Conservation (phyloP, 1,140 invertebrate genomes). For the Potamilus streckersoni region DNA sequence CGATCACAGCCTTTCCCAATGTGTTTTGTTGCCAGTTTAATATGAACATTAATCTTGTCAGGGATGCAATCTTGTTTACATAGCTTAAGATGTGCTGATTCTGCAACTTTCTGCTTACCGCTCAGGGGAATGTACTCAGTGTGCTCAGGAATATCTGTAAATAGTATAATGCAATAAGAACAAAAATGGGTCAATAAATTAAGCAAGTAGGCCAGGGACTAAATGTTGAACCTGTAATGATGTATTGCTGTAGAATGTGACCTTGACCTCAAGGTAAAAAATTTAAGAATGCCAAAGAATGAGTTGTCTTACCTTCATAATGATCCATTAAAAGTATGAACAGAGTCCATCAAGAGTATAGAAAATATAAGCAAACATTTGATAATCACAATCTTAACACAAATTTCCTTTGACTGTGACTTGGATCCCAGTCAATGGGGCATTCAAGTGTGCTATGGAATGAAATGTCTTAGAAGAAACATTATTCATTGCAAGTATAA, state of each 20-base stretch:
- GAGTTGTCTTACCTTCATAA: neutral
- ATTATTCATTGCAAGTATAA: too few species aligned
- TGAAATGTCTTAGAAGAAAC: too few species aligned
- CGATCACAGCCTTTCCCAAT: conserved; percentile 91
- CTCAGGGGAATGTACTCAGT: conserved; percentile 91
- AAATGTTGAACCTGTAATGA: too few species aligned
- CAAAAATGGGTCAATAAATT: neutral
- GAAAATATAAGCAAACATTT: neutral
- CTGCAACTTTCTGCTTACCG: conserved; percentile 83
- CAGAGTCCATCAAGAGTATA: too few species aligned
- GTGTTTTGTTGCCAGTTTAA: conserved; percentile 82
- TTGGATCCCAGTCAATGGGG: too few species aligned
- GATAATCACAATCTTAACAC: neutral
- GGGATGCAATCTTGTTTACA: conserved; percentile 84
- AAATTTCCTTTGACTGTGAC: neutral
- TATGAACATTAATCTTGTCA: conserved; percentile 74
- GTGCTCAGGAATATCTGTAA: conserved; percentile 82
- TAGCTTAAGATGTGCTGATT: conserved; percentile 85
- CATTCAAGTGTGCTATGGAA: too few species aligned
- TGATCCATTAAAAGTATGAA: neutral
- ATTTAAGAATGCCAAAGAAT: too few species aligned
- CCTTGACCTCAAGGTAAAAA: neutral
- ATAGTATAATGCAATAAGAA: neutral
- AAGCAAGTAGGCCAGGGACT: neutral
- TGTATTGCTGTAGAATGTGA: too few species aligned